Conservation (phyloP, 2,888 invertebrate genomes). For the Odontocolon sp. region DNA sequence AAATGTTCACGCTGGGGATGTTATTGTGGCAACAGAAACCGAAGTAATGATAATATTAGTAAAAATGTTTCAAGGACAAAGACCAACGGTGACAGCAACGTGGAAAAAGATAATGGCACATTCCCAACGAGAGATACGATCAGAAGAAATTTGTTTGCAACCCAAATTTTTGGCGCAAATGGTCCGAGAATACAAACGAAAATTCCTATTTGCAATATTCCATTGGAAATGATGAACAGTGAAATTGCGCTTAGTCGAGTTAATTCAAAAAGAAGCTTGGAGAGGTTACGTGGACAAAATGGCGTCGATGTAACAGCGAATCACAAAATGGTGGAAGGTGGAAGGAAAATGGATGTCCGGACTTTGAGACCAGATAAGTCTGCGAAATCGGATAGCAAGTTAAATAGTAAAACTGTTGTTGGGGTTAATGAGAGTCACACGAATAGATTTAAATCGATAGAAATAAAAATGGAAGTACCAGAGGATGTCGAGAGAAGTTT, state of each 20-base stretch:
- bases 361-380: conserved; percentile 72
- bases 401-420: too few species aligned
- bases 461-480: conserved; percentile 66
- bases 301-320: background rate
- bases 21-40: conserved; percentile 64
- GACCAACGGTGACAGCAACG: background rate
- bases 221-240: background rate
- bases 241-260: background rate
- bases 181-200: conserved; percentile 14
- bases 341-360: background rate
- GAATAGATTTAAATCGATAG: conserved; percentile 23
- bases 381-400: too few species aligned
- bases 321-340: background rate
- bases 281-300: background rate
- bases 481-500: conserved; percentile 61
- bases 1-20: conserved; percentile 64
- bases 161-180: conserved; percentile 45
- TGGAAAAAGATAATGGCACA: too few species aligned
- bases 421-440: conserved; percentile 1
- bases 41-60: background rate
- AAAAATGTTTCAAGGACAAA: background rate
- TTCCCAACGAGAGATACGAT: conserved; percentile 22
- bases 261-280: background rate
- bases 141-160: conserved; percentile 49
- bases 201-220: conserved; percentile 22